Percentiles rank a stretch among this genome's conserved stretches.
phyloP scores from a whole-genome alignment of 2,888 invertebrate genomes.

The Heteropelma amictum region DNA sequence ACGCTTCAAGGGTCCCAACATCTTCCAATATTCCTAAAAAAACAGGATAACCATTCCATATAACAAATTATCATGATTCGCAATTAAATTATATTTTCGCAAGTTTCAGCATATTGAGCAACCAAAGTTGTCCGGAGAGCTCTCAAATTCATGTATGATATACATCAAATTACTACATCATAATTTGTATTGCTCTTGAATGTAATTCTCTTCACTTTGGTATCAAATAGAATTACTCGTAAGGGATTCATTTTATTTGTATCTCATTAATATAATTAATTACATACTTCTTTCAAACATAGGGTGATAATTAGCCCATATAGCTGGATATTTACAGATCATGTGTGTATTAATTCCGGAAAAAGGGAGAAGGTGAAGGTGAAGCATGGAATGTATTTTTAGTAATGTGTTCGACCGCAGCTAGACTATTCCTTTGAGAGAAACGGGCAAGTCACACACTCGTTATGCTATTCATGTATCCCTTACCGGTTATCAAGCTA shows the following conservation, averaged over 20 bases:
- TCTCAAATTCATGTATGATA: not conserved
- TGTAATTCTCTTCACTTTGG: conserved; percentile 34
- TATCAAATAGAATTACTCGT: conserved; percentile 39
- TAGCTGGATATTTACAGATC: conserved; percentile 70
- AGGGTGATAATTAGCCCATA: conserved; percentile 69
- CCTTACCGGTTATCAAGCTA: conserved; percentile 56
- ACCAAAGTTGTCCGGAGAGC: not conserved
- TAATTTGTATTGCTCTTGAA: conserved; percentile 22
- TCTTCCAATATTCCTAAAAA: not conserved
- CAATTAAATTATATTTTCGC: not conserved
- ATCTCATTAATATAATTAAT: conserved; percentile 64
- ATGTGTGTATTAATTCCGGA: conserved; percentile 50
- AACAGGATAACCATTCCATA: too few relatives aligned
- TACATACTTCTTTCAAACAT: conserved; percentile 64
- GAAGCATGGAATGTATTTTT: conserved; percentile 27
- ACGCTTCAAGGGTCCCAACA: not conserved
- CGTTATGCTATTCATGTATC: conserved; percentile 55
- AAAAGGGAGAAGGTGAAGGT: not conserved
- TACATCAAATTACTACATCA: conserved; percentile 23
- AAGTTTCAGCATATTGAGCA: not conserved
- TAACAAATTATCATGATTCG: not conserved
- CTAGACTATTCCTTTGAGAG: conserved; percentile 36
- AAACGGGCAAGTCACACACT: conserved; percentile 41
- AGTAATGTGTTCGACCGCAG: not conserved
- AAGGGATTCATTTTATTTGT: conserved; percentile 25